Evolutionary conservation across 1,140 invertebrate genomes (phyloP).

Genomic region (Cotesia typhae): DNA sequence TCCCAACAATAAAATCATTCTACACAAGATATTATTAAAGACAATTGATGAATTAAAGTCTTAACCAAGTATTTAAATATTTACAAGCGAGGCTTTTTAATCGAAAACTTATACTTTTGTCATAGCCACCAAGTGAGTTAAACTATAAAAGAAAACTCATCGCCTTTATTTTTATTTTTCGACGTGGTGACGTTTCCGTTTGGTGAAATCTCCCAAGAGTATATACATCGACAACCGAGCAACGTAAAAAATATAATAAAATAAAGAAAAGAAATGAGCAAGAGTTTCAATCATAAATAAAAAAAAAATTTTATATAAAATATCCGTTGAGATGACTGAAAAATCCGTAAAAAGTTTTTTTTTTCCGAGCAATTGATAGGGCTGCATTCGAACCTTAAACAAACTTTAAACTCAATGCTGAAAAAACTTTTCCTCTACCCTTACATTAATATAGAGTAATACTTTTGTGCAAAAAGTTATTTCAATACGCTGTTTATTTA

Average conservation of each 20-base stretch:
- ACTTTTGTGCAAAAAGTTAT: too few species aligned
- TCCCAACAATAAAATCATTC: too few species aligned
- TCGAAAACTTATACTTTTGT: background rate
- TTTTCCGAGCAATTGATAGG: conserved; percentile 47
- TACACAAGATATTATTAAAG: too few species aligned
- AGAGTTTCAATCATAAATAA: conserved; percentile 17
- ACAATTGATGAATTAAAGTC: background rate
- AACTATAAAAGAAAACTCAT: conserved; percentile 17
- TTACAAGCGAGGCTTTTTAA: background rate
- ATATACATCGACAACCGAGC: conserved; percentile 20
- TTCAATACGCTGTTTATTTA: too few species aligned
- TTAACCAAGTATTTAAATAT: background rate
- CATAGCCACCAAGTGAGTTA: conserved; percentile 6
- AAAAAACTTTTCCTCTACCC: background rate
- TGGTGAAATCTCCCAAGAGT: conserved; percentile 21
- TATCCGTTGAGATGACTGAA: conserved; percentile 20
- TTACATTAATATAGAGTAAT: background rate
- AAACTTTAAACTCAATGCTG: conserved; percentile 38
- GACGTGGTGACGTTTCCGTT: conserved; percentile 32
- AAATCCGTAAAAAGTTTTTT: conserved; percentile 32
- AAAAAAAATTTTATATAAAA: conserved; percentile 8
- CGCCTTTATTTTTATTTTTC: conserved; percentile 25
- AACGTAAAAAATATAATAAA: conserved; percentile 13
- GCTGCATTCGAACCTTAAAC: conserved; percentile 47
- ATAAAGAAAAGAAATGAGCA: conserved; percentile 23